Base-by-base conservation (phyloP, 2,113 vertebrate species). In the Mixornis gularis region DNA sequence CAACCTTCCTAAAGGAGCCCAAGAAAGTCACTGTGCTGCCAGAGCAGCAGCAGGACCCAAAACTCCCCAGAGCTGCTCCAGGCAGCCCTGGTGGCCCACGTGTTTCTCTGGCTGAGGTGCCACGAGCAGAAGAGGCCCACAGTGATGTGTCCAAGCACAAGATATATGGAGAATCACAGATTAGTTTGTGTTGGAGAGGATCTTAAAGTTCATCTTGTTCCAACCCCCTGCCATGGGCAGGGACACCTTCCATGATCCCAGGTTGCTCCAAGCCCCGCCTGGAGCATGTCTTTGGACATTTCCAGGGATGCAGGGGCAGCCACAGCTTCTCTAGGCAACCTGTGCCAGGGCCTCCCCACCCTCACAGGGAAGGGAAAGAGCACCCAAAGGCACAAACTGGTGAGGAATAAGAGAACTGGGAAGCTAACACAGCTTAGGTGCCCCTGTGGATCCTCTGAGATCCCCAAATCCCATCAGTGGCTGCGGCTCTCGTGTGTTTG, bases 211-310 rank as follows among this genome's bases (percentile, higher is more conserved):
- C 18, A 58, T 58, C 58, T 51, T 7, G 10, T 27, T 38, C 66
- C 43, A 43, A 4, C 2, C 7, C 43, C 26, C 32, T 27, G 51
- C 27, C 76, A 43, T 2, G 59, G n/a, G 27, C 51, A 80, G 32
- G 38, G 6, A 48, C 40, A 48, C 13, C 17, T 74, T 21, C 11
- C n/a, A 53, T 20, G 2, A 1, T 1, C 11, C 29, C 69, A 68
- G 20, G 3, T 0, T 30, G 38, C 25, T 81, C 46, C 60, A 29
- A 59, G 5, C 13, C 22, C 38, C 0, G 0, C 8, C n/a, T 43
- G 41, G 41, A 43, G 7, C 41, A 17, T 43, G 41, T 43, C 43
- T 53, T 16, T 34, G 86, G 46, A 2, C 62, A 41, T 5, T 48
- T 4, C 29, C 69, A 81, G 40, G 46, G 46, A 34, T 55, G 69